These are phyloP conservation scores for Brachyhypopomus gauderio DNA, from an alignment of 2,113 vertebrate species.

Conservation along the genomic window DNA sequence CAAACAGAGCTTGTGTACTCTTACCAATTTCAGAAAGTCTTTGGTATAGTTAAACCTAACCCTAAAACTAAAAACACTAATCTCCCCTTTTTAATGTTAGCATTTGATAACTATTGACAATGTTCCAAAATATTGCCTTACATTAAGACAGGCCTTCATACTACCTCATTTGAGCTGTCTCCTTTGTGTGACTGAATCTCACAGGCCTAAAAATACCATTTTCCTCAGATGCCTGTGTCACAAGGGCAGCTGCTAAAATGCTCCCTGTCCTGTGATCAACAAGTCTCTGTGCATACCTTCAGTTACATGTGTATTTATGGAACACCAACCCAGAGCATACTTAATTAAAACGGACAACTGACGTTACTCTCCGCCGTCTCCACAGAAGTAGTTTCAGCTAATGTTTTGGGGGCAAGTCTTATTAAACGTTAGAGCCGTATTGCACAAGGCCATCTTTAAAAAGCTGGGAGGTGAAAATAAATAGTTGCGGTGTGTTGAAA, in stretches of 20 bases:
- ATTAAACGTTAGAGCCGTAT: background rate
- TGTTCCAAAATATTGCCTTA: too few species aligned
- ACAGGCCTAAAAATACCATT: conserved; percentile 81
- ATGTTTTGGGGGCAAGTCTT: background rate
- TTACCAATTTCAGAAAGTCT: too few species aligned
- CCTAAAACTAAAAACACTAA: too few species aligned
- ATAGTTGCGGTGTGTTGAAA: conserved; percentile 61
- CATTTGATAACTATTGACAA: too few species aligned
- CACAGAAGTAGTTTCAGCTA: background rate
- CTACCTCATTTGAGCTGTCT: background rate
- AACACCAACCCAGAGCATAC: conserved; percentile 30
- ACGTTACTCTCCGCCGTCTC: background rate
- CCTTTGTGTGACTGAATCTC: conserved; percentile 41
- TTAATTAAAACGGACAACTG: conserved; percentile 40
- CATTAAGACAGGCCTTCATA: background rate
- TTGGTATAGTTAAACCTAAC: too few species aligned
- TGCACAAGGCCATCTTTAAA: background rate
- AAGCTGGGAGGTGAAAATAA: conserved; percentile 25
- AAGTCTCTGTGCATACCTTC: conserved; percentile 57
- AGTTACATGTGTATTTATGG: conserved; percentile 61
- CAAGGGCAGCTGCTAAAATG: conserved; percentile 63
- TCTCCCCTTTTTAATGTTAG: too few species aligned
- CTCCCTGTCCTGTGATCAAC: conserved; percentile 59
- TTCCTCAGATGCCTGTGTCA: conserved; percentile 55
- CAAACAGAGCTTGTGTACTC: too few species aligned